These are phyloP conservation scores for Acrossocheilus wenchowensis DNA, from an alignment of 2,797 vertebrate species.

Conservation along the genomic window DNA sequence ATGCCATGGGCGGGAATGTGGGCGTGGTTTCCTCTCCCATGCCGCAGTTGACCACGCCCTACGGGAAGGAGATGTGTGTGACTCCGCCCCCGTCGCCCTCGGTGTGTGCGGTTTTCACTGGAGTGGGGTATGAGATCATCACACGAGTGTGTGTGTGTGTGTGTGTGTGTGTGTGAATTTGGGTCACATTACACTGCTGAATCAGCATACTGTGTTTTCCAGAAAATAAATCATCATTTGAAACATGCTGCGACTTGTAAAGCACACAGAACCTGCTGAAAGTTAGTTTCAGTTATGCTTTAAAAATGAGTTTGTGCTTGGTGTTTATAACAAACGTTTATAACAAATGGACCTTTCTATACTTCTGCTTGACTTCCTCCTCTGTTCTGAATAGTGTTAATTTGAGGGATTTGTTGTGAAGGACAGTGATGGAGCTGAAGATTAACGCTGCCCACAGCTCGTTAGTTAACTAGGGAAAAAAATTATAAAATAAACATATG, in stretches of 20 bases:
- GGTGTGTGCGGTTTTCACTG: slow-evolving; percentile 78
- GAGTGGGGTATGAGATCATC: slow-evolving; percentile 76
- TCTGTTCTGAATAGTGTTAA: no score
- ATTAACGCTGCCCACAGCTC: no score
- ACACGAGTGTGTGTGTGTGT: slow-evolving; percentile 10
- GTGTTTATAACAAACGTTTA: no score
- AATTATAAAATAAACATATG: no score
- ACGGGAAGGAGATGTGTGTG: slow-evolving; percentile 79
- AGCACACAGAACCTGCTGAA: not conserved
- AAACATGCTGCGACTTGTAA: not conserved
- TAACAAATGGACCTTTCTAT: no score
- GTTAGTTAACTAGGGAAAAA: no score
- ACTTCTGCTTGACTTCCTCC: no score
- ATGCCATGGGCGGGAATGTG: slow-evolving; percentile 80
- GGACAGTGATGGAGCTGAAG: no score
- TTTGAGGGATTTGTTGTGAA: no score
- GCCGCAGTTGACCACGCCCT: slow-evolving; percentile 70
- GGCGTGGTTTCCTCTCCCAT: slow-evolving; percentile 80
- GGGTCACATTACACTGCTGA: not conserved
- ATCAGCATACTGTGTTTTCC: not conserved
- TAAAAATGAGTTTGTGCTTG: no score
- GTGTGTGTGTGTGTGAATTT: slow-evolving; percentile 15
- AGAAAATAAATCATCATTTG: not conserved
- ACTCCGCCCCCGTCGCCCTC: slow-evolving; percentile 84
- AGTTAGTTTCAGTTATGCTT: no score